These are phyloP conservation scores for Rhagologus leucostigma DNA, from an alignment of 2,113 vertebrate genomes.

Conservation along the genomic window DNA sequence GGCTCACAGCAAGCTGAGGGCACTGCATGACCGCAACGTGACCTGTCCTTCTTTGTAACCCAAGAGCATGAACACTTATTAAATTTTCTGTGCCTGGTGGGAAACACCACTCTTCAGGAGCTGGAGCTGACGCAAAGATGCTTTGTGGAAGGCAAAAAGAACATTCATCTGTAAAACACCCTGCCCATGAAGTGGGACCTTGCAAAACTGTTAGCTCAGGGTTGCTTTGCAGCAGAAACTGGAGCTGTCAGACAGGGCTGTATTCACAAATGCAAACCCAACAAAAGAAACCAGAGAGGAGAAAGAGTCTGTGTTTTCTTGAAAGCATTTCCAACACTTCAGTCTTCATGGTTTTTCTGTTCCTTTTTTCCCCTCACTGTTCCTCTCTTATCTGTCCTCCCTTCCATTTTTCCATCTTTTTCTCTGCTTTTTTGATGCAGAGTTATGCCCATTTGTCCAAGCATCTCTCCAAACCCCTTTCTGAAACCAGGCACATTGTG, in stretches of 20 bases:
- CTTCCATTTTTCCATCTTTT: background rate
- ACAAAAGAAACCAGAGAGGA: background rate
- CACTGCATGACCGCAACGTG: background rate
- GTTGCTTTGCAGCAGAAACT: background rate
- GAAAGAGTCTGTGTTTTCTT: background rate
- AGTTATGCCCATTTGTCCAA: background rate
- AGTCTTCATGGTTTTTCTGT: background rate
- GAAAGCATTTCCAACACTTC: background rate
- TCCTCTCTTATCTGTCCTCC: background rate
- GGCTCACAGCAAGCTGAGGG: background rate
- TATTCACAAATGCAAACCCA: background rate
- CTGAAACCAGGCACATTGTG: background rate
- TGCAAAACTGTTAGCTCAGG: background rate
- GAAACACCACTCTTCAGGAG: background rate
- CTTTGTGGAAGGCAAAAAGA: background rate
- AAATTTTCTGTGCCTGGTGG: background rate
- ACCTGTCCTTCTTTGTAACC: conserved; percentile 1
- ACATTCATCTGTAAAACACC: background rate
- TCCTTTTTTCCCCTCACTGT: background rate
- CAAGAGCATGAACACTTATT: background rate
- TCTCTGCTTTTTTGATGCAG: background rate
- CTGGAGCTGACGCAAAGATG: background rate
- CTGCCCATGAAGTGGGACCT: background rate
- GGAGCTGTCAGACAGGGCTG: background rate
- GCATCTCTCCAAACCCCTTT: background rate